Percentiles rank a stretch among this genome's conserved stretches.
These are phyloP conservation scores for Orestias chungarensis DNA, from an alignment of 2,797 vertebrate species.

Conservation along the genomic window DNA sequence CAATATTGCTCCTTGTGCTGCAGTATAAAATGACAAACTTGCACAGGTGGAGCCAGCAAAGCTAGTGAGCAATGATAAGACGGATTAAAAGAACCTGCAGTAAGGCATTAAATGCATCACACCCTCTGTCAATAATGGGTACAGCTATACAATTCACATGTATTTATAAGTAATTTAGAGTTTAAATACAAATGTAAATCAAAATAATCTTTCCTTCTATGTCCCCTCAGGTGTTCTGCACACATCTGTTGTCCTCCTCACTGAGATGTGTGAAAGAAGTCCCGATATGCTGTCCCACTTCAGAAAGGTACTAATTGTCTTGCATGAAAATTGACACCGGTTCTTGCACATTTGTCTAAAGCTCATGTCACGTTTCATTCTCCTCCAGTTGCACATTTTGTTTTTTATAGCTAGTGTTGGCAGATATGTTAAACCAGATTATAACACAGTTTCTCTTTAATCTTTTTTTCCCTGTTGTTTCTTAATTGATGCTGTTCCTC, in stretches of 20 bases:
- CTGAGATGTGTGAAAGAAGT: conserved; percentile 99
- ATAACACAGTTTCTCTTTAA: conserved; percentile 50
- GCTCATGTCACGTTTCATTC: conserved; percentile 72
- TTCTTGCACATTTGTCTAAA: conserved; percentile 58
- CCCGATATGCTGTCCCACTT: conserved; percentile 99
- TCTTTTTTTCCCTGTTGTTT: conserved; percentile 69
- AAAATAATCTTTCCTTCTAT: not conserved
- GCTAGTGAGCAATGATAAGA: not conserved
- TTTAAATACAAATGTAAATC: not conserved
- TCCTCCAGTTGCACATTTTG: conserved; percentile 62
- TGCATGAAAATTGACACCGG: not conserved
- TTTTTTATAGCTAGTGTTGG: conserved; percentile 53
- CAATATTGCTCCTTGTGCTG: not conserved
- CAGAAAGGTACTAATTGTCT: conserved; percentile 87
- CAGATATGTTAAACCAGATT: conserved; percentile 46
- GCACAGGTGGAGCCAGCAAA: not conserved
- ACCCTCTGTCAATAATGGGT: not conserved
- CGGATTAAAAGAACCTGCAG: not conserved
- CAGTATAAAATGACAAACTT: not conserved
- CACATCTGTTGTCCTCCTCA: conserved; percentile 98
- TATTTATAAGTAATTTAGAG: not conserved
- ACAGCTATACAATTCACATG: not conserved
- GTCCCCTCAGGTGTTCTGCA: conserved; percentile 91
- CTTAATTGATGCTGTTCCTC: conserved; percentile 66
- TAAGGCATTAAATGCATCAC: not conserved